These are phyloP conservation scores for Planiliza haematocheilus DNA, from an alignment of 2,113 vertebrate genomes.

Conservation along the genomic window DNA sequence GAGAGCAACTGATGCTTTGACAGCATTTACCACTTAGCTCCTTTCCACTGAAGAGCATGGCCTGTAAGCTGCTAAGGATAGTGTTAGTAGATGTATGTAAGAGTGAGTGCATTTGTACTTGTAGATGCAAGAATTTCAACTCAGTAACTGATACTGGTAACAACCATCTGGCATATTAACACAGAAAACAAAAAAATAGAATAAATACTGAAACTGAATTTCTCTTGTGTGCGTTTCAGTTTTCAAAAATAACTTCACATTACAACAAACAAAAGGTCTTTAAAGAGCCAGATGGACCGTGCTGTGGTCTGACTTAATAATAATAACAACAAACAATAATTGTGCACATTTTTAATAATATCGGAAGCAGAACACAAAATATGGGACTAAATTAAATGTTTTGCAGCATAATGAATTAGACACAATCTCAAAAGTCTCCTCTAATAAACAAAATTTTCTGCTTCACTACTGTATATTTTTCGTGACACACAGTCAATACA, in stretches of 20 bases:
- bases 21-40: slow-evolving; percentile 37
- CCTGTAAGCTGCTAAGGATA: slow-evolving; percentile 60
- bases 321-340: no score
- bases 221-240: not conserved
- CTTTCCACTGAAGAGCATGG: slow-evolving; percentile 39
- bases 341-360: no score
- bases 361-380: not conserved
- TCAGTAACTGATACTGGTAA: slow-evolving; percentile 32
- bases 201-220: slow-evolving; percentile 57
- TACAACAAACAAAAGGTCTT: not conserved
- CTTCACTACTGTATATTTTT: not conserved
- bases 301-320: not conserved
- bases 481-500: no score
- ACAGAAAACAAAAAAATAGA: slow-evolving; percentile 48
- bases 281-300: not conserved
- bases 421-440: not conserved
- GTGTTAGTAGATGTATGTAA: slow-evolving; percentile 26
- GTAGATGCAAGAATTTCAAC: slow-evolving; percentile 34
- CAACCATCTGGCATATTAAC: slow-evolving; percentile 55
- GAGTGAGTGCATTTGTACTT: slow-evolving; percentile 28
- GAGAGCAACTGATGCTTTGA: slow-evolving; percentile 12
- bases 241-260: not conserved
- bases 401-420: not conserved
- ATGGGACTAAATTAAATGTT: not conserved
- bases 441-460: not conserved